phyloP scores from a whole-genome alignment of 2,797 vertebrate species.

The Platyrinchus mystaceus region DNA sequence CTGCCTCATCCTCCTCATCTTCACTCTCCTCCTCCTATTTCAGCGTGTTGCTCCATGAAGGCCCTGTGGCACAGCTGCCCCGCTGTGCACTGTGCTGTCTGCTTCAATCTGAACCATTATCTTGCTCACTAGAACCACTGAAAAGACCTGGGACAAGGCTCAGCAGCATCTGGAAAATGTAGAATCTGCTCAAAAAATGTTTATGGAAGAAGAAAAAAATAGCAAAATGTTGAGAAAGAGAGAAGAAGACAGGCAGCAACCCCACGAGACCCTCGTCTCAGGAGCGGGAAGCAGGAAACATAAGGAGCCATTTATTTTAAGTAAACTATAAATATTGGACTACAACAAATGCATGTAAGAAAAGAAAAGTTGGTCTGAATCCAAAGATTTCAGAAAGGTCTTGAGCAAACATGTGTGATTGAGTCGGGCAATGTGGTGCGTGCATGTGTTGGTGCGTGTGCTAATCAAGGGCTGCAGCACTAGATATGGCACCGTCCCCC shows the following conservation, averaged over 20 bases:
- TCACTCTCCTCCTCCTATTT: neutral
- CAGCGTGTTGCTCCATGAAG: neutral
- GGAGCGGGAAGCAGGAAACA: constrained; percentile 60
- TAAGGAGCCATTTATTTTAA: constrained; percentile 71
- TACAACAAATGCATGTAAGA: constrained; percentile 52
- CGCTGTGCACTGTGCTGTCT: accelerated
- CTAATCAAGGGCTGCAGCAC: constrained; percentile 4
- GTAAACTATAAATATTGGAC: constrained; percentile 65
- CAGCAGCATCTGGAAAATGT: constrained; percentile 29
- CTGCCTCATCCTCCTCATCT: neutral
- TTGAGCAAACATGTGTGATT: constrained; percentile 56
- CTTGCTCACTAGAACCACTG: neutral
- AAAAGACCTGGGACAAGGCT: neutral
- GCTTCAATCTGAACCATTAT: neutral
- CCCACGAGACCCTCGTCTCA: neutral
- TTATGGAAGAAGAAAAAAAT: constrained; percentile 15
- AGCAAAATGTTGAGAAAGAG: constrained; percentile 21
- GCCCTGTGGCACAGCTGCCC: neutral
- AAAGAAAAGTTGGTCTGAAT: constrained; percentile 55
- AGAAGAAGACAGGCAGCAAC: constrained; percentile 39
- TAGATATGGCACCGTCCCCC: neutral
- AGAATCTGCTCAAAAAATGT: constrained; percentile 25
- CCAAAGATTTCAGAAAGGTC: constrained; percentile 53
- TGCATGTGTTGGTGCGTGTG: neutral
- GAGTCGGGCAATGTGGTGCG: constrained; percentile 13